Evolutionary conservation across 2,888 invertebrate genomes (phyloP).

Genomic region (Drosophila conformis): DNA sequence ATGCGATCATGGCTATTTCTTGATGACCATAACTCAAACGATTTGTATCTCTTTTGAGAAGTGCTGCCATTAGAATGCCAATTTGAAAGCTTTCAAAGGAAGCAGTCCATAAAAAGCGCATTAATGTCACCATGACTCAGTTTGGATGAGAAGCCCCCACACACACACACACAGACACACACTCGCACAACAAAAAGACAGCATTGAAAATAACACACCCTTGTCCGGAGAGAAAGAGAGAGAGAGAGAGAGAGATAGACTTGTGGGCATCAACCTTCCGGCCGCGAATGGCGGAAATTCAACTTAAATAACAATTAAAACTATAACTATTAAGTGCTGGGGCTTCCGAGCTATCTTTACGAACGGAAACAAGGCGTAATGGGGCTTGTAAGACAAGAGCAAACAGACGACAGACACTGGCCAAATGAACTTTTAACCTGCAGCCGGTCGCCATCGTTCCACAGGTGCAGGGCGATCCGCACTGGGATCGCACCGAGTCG

Average conservation of each 20-base stretch:
- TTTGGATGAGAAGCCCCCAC: slow-evolving; percentile 57
- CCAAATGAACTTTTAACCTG: slow-evolving; percentile 72
- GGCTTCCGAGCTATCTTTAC: slow-evolving; percentile 51
- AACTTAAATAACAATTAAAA: slow-evolving; percentile 79
- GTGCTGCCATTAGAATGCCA: slow-evolving; percentile 79
- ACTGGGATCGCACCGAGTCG: slow-evolving; percentile 33
- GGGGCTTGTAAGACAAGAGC: slow-evolving; percentile 68
- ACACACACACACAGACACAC: slow-evolving; percentile 32
- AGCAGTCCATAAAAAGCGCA: slow-evolving; percentile 75
- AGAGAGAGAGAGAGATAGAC: slow-evolving; percentile 1
- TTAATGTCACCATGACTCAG: slow-evolving; percentile 78
- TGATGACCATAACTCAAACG: slow-evolving; percentile 69
- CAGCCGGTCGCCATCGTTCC: slow-evolving; percentile 18
- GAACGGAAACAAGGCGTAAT: slow-evolving; percentile 77
- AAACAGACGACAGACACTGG: slow-evolving; percentile 32
- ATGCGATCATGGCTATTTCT: slow-evolving; percentile 53
- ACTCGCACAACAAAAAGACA: slow-evolving; percentile 23
- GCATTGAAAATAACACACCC: slow-evolving; percentile 31
- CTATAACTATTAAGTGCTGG: slow-evolving; percentile 65
- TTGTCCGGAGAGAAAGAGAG: slow-evolving; percentile 3
- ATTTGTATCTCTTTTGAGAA: slow-evolving; percentile 80
- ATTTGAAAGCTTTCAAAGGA: slow-evolving; percentile 74
- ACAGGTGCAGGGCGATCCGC: slow-evolving; percentile 63
- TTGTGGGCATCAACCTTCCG: slow-evolving; percentile 63
- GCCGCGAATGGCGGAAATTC: slow-evolving; percentile 67